A percentile compares a stretch with the other conserved stretches of the same genome.
These are phyloP conservation scores for Pachyseris speciosa DNA, from an alignment of 64 coral and sea anemone genomes.

Conservation along the genomic window DNA sequence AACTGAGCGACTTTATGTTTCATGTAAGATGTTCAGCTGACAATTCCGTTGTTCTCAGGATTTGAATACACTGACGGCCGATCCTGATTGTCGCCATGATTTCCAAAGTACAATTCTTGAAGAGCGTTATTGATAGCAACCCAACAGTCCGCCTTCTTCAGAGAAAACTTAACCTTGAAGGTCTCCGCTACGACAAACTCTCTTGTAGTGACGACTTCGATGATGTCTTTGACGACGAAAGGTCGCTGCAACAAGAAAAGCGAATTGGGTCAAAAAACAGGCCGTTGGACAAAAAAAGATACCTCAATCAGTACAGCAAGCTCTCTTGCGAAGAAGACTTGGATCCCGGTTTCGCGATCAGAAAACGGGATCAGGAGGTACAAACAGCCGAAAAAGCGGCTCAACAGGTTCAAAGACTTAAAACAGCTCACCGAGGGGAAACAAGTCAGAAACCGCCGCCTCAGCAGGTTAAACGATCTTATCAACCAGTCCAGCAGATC, in stretches of 20 bases:
- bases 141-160: neutral
- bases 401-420: neutral
- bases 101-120: slow-evolving; percentile 21
- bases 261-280: neutral
- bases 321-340: neutral
- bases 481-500: neutral
- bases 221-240: neutral
- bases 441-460: too few species aligned
- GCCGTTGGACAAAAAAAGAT: neutral
- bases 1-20: too few species aligned
- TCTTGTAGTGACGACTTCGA: neutral
- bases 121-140: neutral
- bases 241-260: neutral
- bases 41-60: too few species aligned
- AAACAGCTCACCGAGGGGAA: too few species aligned
- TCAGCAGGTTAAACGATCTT: neutral
- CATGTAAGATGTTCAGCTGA: too few species aligned
- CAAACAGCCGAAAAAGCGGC: neutral
- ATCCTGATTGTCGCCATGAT: neutral
- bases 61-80: neutral
- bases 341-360: neutral
- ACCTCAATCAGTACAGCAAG: neutral
- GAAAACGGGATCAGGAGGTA: neutral
- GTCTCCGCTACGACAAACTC: neutral
- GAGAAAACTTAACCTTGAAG: slow-evolving; percentile 2